These are phyloP conservation scores for Zophobas morio DNA, from an alignment of 1,140 invertebrate genomes.

Conservation along the genomic window DNA sequence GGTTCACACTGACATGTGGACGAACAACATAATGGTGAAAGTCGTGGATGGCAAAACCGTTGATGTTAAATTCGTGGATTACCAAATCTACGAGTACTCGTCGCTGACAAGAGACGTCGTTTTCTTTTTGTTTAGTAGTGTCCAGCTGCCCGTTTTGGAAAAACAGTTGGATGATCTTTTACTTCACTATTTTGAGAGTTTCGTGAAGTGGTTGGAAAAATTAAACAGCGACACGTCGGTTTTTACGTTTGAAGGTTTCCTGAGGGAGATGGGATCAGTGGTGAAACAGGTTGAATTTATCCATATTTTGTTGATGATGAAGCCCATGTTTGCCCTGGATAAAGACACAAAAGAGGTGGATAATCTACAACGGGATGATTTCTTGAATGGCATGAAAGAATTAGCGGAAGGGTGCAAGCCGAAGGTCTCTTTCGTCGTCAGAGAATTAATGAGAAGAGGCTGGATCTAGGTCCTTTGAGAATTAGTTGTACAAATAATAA, in stretches of 20 bases:
- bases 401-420: not conserved
- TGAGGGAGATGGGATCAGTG: constrained; percentile 49
- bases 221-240: constrained; percentile 48
- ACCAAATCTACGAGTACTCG: constrained; percentile 71
- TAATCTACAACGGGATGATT: not conserved
- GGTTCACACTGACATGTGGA: constrained; percentile 74
- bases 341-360: not conserved
- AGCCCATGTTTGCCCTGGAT: not conserved
- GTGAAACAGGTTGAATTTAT: constrained; percentile 45
- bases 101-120: constrained; percentile 71
- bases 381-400: not conserved
- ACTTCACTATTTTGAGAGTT: constrained; percentile 68
- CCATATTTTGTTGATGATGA: constrained; percentile 54
- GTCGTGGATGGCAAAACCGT: constrained; percentile 65
- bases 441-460: constrained; percentile 4
- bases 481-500: not conserved
- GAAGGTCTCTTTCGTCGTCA: not conserved
- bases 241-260: constrained; percentile 49
- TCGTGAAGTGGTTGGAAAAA: constrained; percentile 63
- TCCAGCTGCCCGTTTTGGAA: constrained; percentile 64
- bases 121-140: constrained; percentile 71
- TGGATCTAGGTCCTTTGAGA: not conserved
- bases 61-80: constrained; percentile 74
- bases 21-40: constrained; percentile 73
- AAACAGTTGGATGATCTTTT: constrained; percentile 67